Evolutionary conservation across 2,113 vertebrate genomes (phyloP), one percentile per base, ranked within the genome.

Genomic region (Dicaeum eximium): DNA sequence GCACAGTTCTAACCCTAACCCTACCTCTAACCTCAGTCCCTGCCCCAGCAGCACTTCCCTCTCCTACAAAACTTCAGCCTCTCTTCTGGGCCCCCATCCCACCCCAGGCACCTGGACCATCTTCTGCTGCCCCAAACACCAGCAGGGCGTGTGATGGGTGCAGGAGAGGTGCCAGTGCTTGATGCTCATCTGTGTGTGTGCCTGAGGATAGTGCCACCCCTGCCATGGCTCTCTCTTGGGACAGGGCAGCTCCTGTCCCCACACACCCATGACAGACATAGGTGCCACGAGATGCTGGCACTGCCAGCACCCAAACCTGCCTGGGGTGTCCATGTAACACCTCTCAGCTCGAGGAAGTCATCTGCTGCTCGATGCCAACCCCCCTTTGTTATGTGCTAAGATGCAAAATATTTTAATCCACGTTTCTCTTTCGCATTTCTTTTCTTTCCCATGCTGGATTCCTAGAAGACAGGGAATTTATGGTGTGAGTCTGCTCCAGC

Each of bases 391-490:
- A 95, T 97, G 96, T 96, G 97, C 96, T 97, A 97, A 98, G 97
- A 95, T 95, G 96, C 96, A 96, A 98, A 98, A 93, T 98, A 98
- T 98, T 97, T 98, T 97, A 97, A 98, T 98, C 97, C 96, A 97
- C 75, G 30, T 94, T 96, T 97, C 97, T 97, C 96, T 91, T 96
- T 81, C 2, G 44, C 82, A 22, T 97, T 98, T 96, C 97, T 97
- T 98, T 95, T 95, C 97, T 98, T 98, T 98, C 98, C 98, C 98
- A 98, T 97, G 98, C 98, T 97, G 94, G 95, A 98, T 98, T 98
- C 98, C 98, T 98, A 98, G 98, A 98, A 98, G 98, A 98, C 98
- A 97, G 97, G 94, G 98, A 98, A 98, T 98, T 98, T 98, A 98
- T 98, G 97, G 98, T 97, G 97, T 98, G 98, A 98, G 96, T 91